phyloP scores from a whole-genome alignment of 2,113 vertebrate species.

The Gadus chalcogrammus region DNA sequence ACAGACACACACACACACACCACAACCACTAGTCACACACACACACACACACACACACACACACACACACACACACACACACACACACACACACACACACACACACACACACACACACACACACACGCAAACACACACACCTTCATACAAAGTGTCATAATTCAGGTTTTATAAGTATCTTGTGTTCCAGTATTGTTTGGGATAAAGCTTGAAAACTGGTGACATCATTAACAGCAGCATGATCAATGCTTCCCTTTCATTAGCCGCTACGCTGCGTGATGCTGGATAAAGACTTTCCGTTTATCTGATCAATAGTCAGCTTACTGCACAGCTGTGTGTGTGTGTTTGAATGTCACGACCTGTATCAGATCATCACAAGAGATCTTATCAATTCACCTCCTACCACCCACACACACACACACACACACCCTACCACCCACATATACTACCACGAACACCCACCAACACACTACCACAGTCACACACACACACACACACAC shows the following conservation, averaged over 20 bases:
- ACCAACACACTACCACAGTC: background rate
- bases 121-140: conserved; percentile 12
- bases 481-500: conserved; percentile 1
- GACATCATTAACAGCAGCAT: too few relatives aligned
- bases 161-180: too few relatives aligned
- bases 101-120: conserved; percentile 16
- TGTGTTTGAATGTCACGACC: background rate
- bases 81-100: background rate
- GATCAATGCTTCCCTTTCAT: too few relatives aligned
- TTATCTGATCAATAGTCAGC: background rate
- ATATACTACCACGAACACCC: background rate
- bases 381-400: conserved; percentile 3
- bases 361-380: background rate
- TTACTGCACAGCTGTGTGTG: background rate
- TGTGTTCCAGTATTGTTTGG: too few relatives aligned
- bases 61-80: background rate
- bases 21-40: background rate
- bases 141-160: too few relatives aligned
- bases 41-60: background rate
- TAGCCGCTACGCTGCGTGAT: too few relatives aligned
- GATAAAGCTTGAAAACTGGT: too few relatives aligned
- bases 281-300: background rate
- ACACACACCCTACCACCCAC: background rate
- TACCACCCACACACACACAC: background rate
- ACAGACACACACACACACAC: too few relatives aligned